Percentiles rank a stretch among this genome's conserved stretches.
phyloP scores from a whole-genome alignment of 1,140 invertebrate species.

The Phocides pigmalion region DNA sequence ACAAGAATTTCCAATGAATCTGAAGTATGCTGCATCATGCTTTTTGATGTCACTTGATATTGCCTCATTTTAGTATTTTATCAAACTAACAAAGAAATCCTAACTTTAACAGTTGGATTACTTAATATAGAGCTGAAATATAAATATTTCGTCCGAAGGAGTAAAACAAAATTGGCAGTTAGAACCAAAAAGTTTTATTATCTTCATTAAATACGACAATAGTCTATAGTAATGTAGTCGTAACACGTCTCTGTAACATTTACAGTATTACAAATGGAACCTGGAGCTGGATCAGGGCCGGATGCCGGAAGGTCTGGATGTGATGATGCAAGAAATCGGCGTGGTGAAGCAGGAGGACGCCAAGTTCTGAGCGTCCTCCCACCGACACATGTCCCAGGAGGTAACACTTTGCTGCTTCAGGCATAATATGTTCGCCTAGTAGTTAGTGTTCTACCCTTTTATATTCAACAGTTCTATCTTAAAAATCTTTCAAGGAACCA shows the following conservation, averaged over 20 bases:
- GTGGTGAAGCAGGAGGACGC: conserved; percentile 69
- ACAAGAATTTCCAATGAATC: too few relatives aligned
- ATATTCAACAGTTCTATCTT: conserved; percentile 11
- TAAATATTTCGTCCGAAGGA: too few relatives aligned
- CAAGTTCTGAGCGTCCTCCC: conserved; percentile 48
- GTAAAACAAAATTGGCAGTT: too few relatives aligned
- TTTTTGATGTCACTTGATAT: too few relatives aligned
- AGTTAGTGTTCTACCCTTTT: conserved; percentile 27
- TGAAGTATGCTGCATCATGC: too few relatives aligned
- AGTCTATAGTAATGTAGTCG: too few relatives aligned
- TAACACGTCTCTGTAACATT: neutral
- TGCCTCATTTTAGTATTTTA: too few relatives aligned
- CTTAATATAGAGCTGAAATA: too few relatives aligned
- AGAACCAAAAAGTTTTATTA: too few relatives aligned
- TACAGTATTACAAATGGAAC: conserved; percentile 92
- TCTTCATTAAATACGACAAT: too few relatives aligned
- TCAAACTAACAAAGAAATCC: too few relatives aligned
- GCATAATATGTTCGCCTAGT: conserved; percentile 36
- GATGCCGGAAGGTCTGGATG: conserved; percentile 90
- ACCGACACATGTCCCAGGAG: conserved; percentile 19
- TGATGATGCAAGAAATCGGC: conserved; percentile 88
- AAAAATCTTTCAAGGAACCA: conserved; percentile 11
- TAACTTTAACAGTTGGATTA: too few relatives aligned
- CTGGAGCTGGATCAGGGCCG: conserved; percentile 91
- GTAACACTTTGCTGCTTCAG: conserved; percentile 30